Evolutionary conservation across 2,797 vertebrate genomes (phyloP), one percentile per base, ranked within the genome.

Genomic region (Australoheros facetus): DNA sequence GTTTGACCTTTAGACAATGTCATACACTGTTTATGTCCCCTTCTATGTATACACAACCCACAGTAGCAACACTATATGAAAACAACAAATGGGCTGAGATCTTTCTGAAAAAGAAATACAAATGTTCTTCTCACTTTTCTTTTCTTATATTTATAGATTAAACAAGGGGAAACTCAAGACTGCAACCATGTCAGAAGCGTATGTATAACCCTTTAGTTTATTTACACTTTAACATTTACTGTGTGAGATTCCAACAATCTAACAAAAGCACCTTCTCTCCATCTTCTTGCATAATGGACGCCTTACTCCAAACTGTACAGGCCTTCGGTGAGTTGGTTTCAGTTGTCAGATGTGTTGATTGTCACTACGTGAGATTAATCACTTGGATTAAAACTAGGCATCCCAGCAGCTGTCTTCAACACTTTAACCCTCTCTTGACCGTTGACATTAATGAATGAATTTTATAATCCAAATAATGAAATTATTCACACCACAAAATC

Each of bases 111-210:
- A 45, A 4, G 42, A 39, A 76, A 26, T 32, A 19, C 9, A 48
- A 8, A 30, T 21, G 10, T 13, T 70, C 2, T 39, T 6, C 19
- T 57, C 0, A 58, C 64, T 3, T 70, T 34, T 59, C 0, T 17
- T 78, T 69, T 77, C 14, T 58, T 51, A 1, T 4, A 26, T 23
- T 69, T 13, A 58, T 42, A 78, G 59, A 82, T 58, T 75, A 73
- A 77, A 80, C 45, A 59, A 78, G 28, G 59, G 16, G 26, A 83
- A 30, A 88, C 51, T 77, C 7, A 71, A 7, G 88, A 70, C 56
- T 79, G 55, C 79, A 75, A 87, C 19, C 80, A 95, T 95, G 94
- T 93, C 93, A 91, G 92, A 94, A 70, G 87, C 28, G 95, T 95
- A 86, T 92, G 94, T 89, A 81, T 2, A 51, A 69, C 64, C 17